Evolutionary conservation across 2,888 invertebrate genomes (phyloP).

Genomic region (Panopea generosa): DNA sequence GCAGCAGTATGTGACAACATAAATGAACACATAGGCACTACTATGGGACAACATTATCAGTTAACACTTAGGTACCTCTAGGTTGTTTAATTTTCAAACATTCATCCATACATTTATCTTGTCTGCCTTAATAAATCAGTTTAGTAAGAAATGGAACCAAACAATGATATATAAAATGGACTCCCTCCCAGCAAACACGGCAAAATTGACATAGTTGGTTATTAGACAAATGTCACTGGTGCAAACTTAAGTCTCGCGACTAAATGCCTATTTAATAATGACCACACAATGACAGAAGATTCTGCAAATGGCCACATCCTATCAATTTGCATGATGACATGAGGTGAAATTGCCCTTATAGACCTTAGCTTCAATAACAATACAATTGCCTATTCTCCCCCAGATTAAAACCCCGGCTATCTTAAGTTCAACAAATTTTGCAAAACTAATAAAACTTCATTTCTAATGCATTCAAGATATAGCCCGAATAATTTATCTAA

Average conservation of each 20-base stretch:
- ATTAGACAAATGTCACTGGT: too few relatives aligned
- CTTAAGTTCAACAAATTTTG: slow-evolving; percentile 63
- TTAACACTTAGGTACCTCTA: too few relatives aligned
- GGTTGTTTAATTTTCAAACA: too few relatives aligned
- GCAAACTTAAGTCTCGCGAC: slow-evolving; percentile 13
- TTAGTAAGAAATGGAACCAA: too few relatives aligned
- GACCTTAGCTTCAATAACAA: slow-evolving; percentile 41
- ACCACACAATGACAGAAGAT: slow-evolving; percentile 40
- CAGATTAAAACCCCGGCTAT: slow-evolving; percentile 37
- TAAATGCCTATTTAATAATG: slow-evolving; percentile 28
- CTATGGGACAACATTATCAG: too few relatives aligned
- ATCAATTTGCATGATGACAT: slow-evolving; percentile 58
- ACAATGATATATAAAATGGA: background rate
- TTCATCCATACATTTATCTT: too few relatives aligned
- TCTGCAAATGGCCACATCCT: slow-evolving; percentile 47
- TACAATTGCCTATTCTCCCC: slow-evolving; percentile 37
- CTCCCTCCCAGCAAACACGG: too few relatives aligned
- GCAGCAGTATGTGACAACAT: too few relatives aligned
- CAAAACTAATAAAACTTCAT: slow-evolving; percentile 69
- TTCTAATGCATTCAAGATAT: slow-evolving; percentile 63
- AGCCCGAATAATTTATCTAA: slow-evolving; percentile 63
- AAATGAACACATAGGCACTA: too few relatives aligned
- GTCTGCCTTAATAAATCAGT: too few relatives aligned
- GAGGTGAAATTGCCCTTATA: slow-evolving; percentile 50
- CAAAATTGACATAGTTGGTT: too few relatives aligned